A percentile compares a stretch with the other conserved stretches of the same genome.
Evolutionary conservation across 2,797 vertebrate species (phyloP).

Genomic region (Aythya fuligula): DNA sequence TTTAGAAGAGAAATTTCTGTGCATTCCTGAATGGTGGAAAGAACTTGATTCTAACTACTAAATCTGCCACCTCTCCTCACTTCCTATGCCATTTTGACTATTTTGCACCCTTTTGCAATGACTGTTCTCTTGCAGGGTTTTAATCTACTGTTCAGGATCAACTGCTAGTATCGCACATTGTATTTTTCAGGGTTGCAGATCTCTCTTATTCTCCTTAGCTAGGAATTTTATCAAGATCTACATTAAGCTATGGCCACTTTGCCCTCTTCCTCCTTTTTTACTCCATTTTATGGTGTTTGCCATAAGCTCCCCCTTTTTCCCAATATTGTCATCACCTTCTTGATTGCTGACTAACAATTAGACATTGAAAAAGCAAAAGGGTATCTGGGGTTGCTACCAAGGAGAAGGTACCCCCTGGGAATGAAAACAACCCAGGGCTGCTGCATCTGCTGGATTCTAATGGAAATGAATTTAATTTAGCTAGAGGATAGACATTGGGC

Average conservation of each 20-base stretch:
- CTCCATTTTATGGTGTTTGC: background rate
- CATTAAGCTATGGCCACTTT: background rate
- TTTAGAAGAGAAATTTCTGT: background rate
- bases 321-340: background rate
- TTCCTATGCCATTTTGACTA: background rate
- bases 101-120: background rate
- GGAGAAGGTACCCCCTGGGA: background rate
- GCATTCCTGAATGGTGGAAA: background rate
- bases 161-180: background rate
- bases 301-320: background rate
- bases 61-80: background rate
- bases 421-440: background rate
- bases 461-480: constrained; percentile 41
- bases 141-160: background rate
- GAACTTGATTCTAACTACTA: background rate
- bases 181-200: background rate
- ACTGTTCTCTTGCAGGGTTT: background rate
- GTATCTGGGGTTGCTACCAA: background rate
- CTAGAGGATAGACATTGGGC: background rate
- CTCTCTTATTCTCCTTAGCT: background rate
- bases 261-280: background rate
- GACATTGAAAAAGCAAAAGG: background rate
- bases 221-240: background rate
- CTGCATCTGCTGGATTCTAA: constrained; percentile 48
- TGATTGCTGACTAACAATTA: background rate